These are phyloP conservation scores for Knipowitschia caucasica DNA, from an alignment of 2,797 vertebrate genomes.

Conservation along the genomic window DNA sequence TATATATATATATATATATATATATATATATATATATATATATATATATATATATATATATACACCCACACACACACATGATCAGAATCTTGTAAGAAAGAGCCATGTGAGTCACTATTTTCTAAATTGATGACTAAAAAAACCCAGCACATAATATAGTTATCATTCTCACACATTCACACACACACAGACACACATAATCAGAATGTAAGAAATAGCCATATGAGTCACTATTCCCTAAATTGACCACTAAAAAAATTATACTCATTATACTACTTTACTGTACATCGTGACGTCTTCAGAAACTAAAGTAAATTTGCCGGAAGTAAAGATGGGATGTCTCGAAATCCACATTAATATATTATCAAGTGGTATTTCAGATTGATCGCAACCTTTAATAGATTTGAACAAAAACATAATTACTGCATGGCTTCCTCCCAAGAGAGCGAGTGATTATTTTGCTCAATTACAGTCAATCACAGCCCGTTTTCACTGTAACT, in stretches of 20 bases:
- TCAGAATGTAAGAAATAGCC: neutral
- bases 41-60: too few relatives aligned
- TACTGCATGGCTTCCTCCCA: constrained; percentile 31
- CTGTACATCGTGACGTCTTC: constrained; percentile 9
- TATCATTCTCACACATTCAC: too few relatives aligned
- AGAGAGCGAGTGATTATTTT: constrained; percentile 33
- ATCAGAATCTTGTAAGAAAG: too few relatives aligned
- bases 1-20: too few relatives aligned
- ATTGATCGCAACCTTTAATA: constrained; percentile 62
- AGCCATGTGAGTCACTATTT: too few relatives aligned
- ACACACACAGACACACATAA: too few relatives aligned
- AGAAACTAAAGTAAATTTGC: constrained; percentile 26
- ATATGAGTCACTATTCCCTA: constrained; percentile 15
- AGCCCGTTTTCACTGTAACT: constrained; percentile 45
- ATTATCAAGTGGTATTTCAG: constrained; percentile 38
- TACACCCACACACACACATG: too few relatives aligned
- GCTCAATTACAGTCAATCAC: constrained; percentile 65
- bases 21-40: too few relatives aligned
- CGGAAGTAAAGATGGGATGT: neutral
- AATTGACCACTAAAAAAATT: too few relatives aligned
- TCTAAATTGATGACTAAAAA: too few relatives aligned
- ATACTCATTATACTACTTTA: too few relatives aligned
- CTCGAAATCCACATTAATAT: constrained; percentile 46
- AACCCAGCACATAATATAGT: too few relatives aligned
- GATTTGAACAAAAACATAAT: constrained; percentile 48